Evolutionary conservation across 2,888 invertebrate species (phyloP).

Genomic region (Malthinus seriepunctatus): DNA sequence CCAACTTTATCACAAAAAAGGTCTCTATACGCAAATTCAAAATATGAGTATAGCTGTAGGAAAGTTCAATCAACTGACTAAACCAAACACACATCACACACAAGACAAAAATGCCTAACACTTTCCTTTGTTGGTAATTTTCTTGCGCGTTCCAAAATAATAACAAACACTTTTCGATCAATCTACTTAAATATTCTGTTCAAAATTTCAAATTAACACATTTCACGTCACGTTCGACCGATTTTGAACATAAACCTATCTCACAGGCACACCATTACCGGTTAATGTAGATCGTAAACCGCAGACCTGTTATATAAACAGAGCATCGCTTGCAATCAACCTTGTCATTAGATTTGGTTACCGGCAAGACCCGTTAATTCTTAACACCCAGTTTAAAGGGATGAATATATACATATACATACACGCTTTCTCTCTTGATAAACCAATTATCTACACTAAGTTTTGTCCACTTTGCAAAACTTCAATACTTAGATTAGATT

Average conservation of each 20-base stretch:
- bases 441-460: constrained; percentile 37
- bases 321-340: constrained; percentile 27
- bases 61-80: no score
- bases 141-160: no score
- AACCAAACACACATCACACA: no score
- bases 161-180: no score
- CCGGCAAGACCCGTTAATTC: constrained; percentile 28
- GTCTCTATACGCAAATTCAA: no score
- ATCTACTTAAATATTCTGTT: no score
- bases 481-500: constrained; percentile 19
- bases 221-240: no score
- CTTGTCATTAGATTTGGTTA: constrained; percentile 29
- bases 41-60: no score
- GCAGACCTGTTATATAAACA: constrained; percentile 29
- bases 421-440: constrained; percentile 30
- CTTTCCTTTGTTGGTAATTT: no score
- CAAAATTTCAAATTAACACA: no score
- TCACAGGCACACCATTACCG: constrained; percentile 14
- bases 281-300: constrained; percentile 25
- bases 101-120: no score
- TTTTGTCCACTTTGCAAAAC: constrained; percentile 37
- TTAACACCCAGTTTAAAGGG: constrained; percentile 31
- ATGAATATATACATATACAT: background rate
- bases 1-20: no score
- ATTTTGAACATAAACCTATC: background rate